Percentiles rank a stretch among this genome's conserved stretches.
These are phyloP conservation scores for Brienomyrus longianalis DNA, from an alignment of 2,113 vertebrate species.

Conservation along the genomic window DNA sequence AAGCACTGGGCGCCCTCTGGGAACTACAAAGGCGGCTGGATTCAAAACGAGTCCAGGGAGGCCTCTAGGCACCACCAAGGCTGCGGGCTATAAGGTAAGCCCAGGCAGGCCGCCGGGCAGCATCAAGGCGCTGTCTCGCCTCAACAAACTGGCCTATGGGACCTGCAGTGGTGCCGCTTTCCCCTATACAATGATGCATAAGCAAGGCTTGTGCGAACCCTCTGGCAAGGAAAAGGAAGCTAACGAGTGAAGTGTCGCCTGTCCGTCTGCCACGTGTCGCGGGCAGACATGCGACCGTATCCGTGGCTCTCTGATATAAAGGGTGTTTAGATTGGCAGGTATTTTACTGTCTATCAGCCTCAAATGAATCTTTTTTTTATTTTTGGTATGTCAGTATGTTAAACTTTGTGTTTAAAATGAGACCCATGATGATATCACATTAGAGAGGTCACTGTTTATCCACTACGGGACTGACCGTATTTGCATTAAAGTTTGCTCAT, in stretches of 20 bases:
- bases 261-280: conserved; percentile 19
- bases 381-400: conserved; percentile 8
- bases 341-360: conserved; percentile 11
- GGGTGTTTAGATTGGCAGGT: conserved; percentile 15
- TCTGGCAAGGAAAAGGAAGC: conserved; percentile 73
- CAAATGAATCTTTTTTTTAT: conserved; percentile 9
- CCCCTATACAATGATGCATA: conserved; percentile 81
- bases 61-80: conserved; percentile 94
- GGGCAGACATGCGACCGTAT: conserved; percentile 30
- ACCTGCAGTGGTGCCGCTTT: conserved; percentile 75
- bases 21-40: conserved; percentile 93
- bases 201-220: conserved; percentile 76
- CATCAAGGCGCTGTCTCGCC: conserved; percentile 90
- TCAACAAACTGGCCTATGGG: conserved; percentile 82
- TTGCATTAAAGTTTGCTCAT: not conserved
- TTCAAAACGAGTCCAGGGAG: conserved; percentile 98
- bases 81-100: conserved; percentile 97
- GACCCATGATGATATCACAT: conserved; percentile 14
- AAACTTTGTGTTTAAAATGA: not conserved
- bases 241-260: conserved; percentile 59
- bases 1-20: conserved; percentile 90
- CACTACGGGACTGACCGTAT: conserved; percentile 3
- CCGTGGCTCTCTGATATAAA: conserved; percentile 18
- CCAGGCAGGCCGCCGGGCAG: conserved; percentile 94
- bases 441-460: not conserved